Base-by-base conservation (phyloP, 2,113 vertebrate genomes). In the Propithecus coquereli region DNA sequence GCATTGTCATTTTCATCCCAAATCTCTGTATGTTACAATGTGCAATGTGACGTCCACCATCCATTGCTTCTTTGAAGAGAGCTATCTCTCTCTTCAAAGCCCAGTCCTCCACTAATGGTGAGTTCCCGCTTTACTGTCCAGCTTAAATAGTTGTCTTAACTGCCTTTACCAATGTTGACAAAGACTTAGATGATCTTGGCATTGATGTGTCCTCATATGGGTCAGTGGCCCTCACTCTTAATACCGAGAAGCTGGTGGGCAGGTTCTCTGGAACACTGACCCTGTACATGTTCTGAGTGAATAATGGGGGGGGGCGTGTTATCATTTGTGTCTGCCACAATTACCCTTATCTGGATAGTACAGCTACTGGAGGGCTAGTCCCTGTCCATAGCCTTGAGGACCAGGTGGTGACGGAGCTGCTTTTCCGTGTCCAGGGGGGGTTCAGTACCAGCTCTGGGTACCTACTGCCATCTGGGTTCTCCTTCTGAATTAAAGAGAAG, bases 321-420 rank as follows among this genome's bases (percentile, higher is more conserved):
- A 91, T 99, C 98, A 87, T 99, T 99, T 0, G 4, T 98, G 8
- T 99, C 98, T 1, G 98, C 97, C 5, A 99, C 98, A 10, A 97
- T 97, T n/a, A 99, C 81, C 14, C 54, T 82, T 43, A 99, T 93
- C n/a, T 97, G 92, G 25, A 93, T 97, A 6, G 97, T 98, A 20
- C 98, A 98, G 12, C 71, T 98, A 6, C 97, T 97, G 30, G 95
- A 87, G 2, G 98, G 98, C 0, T 96, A 74, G 0, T 98, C 98
- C 0, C 97, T 97, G 34, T 98, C 98, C 45, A 97, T 3, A 0
- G 98, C 97, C 0, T 88, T 98, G 63, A 99, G 91, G 50, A 97
- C 4, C 11, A 99, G 63, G 0, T 52, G 83, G 45, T 98, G 32
- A 0, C 14, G 61, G 0, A 25, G 40, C 54, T 98, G 91, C 0